phyloP scores from a whole-genome alignment of 2,888 invertebrate species.

The Drosophila paranaensis region DNA sequence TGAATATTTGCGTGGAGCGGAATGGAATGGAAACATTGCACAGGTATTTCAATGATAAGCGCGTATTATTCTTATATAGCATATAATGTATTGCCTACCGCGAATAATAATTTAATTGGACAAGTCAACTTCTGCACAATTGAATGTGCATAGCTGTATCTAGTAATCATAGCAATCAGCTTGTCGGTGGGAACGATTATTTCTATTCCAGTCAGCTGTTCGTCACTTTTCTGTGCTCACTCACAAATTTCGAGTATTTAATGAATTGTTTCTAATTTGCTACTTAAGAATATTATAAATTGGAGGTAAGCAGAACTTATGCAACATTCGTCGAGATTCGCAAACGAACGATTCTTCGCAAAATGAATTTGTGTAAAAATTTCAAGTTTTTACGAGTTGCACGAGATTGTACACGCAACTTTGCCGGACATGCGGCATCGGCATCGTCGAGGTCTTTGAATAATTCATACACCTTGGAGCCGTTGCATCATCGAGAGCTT shows the following conservation, averaged over 20 bases:
- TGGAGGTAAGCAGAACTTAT: constrained; percentile 37
- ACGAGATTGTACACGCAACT: constrained; percentile 40
- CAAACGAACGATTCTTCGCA: constrained; percentile 30
- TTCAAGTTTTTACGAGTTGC: constrained; percentile 55
- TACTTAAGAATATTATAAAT: constrained; percentile 18
- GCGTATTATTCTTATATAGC: neutral
- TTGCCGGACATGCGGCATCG: constrained; percentile 13
- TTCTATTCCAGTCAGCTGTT: constrained; percentile 50
- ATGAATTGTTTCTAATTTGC: constrained; percentile 14
- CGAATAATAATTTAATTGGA: neutral
- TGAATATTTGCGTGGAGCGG: neutral
- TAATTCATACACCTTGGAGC: constrained; percentile 64
- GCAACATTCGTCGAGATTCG: constrained; percentile 1
- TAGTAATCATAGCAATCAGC: constrained; percentile 45
- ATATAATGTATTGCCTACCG: neutral
- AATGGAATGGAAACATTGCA: neutral
- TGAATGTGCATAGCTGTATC: constrained; percentile 7
- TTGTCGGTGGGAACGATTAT: constrained; percentile 10
- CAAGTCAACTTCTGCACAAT: neutral
- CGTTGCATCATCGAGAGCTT: constrained; percentile 71
- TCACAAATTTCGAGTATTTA: constrained; percentile 46
- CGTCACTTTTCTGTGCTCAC: constrained; percentile 18
- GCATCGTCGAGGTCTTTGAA: neutral
- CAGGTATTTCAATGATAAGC: neutral
- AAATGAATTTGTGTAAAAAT: constrained; percentile 69